Evolutionary conservation across 64 coral and sea anemone genomes (phyloP), one percentile per base, ranked within the genome.

Genomic region (Platygyra sinensis): DNA sequence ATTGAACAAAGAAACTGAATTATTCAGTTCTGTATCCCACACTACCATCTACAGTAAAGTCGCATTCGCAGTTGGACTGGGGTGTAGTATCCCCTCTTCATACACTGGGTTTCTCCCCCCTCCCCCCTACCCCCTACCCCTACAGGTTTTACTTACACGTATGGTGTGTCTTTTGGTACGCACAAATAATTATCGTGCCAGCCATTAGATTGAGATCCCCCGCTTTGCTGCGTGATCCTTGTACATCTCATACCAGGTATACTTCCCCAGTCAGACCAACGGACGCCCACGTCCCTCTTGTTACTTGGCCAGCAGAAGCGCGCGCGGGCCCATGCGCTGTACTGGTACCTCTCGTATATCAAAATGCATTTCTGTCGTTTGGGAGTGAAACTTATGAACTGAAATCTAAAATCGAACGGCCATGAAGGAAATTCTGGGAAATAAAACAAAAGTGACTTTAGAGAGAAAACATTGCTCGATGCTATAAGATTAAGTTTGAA

Each of bases 361-460:
- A 29, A 17, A 24, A 84, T 84, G 36, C 80, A 84, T 22, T 67
- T 8, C 13, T 84, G 64, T 69, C 80, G 61, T 46, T 18, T 67
- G 10, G 80, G 80, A 84, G 80, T 67, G 12, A 84, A 84, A 15
- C 80, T 62, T 84, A 84, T 50, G 22, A 84, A 84, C 59, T 69
- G 20, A 50, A 84, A 84, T 33, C 36, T 84, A 61, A 84, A 84
- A 84, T 84, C 80, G 10, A 14, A 3, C 4, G 80, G 80, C 80
- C 80, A 84, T 50, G 80, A 84, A 0, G 80, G 80, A 69, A 84
- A 84, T 49, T 69, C 80, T 84, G 62, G 15, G 31, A 69, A 49
- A 84, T 28, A 49, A 38, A 65, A 63, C n/a, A n/a, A n/a, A n/a
- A n/a, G n/a, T n/a, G n/a, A n/a, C n/a, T n/a, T n/a, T n/a, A n/a